Evolutionary conservation across 92 coral and sea anemone species (phyloP).

Genomic region (Anthopleura xanthogrammica): DNA sequence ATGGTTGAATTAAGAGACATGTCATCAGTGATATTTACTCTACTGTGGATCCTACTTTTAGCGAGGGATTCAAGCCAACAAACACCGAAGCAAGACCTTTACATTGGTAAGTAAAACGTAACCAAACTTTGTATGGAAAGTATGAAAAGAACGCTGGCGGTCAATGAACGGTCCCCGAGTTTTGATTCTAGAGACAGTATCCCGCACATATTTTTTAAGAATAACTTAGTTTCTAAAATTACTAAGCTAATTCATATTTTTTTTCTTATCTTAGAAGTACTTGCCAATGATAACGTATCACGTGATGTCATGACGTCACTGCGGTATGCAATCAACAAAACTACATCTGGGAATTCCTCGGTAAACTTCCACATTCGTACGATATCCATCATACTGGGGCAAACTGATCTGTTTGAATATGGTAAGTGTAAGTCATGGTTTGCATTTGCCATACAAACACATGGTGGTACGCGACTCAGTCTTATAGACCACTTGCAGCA

Average conservation of each 20-base stretch:
- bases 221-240: too few relatives aligned
- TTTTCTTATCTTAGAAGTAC: slow-evolving; percentile 5
- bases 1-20: background rate
- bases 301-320: slow-evolving; percentile 15
- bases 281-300: background rate
- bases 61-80: background rate
- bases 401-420: slow-evolving; percentile 7
- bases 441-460: too few relatives aligned
- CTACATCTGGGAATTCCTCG: slow-evolving; percentile 2
- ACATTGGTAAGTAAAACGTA: background rate
- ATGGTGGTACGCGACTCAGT: too few relatives aligned
- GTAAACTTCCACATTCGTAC: slow-evolving; percentile 8
- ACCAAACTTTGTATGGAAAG: too few relatives aligned
- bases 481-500: too few relatives aligned
- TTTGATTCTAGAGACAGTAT: too few relatives aligned
- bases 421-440: background rate
- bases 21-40: background rate
- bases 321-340: slow-evolving; percentile 18
- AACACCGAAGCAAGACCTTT: background rate
- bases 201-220: too few relatives aligned
- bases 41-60: background rate
- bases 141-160: too few relatives aligned
- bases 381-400: background rate
- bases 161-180: too few relatives aligned
- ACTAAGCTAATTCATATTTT: too few relatives aligned